Evolutionary conservation across 2,888 invertebrate species (phyloP), one percentile per base, ranked within the genome.

Genomic region (Aleiodes leptofemur): DNA sequence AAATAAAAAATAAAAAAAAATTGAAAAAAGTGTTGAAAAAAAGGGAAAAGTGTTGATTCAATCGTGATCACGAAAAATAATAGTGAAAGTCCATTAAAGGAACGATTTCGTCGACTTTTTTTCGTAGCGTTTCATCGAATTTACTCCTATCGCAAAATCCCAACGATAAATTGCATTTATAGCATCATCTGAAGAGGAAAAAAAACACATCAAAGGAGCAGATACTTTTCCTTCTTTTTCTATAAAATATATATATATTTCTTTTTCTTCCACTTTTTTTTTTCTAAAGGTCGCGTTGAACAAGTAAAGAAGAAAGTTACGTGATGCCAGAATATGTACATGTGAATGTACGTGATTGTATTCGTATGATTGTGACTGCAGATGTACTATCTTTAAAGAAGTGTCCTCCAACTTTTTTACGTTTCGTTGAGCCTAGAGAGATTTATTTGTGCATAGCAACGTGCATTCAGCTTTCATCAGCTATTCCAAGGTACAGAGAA

Each of bases 361-460:
- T 43, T 8, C 11, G 43, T 43, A 9, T 43, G 43, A 38, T 7
- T 38, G 16, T 14, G 48, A 13, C 11, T 64, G 61, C 8, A 61
- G 14, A 23, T 38, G n/a, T 48, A 48, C 64, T 14, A 64, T 43
- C 64, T 23, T 64, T 64, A 64, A 34, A 64, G 48, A 64, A 64
- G 13, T 64, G 64, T 64, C 64, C 64, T 64, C 61, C 61, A 43
- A 61, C 61, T 61, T 61, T 61, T 38, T 61, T 61, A 43, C 14
- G 43, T 64, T 16, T 48, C 34, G 43, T 14, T 48, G 34, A 64
- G 64, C 48, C 48, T 48, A 23, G 64, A 64, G 64, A 64, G 64
- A 64, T 64, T 64, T 64, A 64, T 64, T 64, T 64, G 64, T 14
- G 48, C 48, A 64, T 48, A 61, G 61, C 38, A 64, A 48, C 64